Percentiles rank a stretch among this genome's conserved stretches.
Evolutionary conservation across 2,888 invertebrate species (phyloP).

Genomic region (Plagiodera versicolora): DNA sequence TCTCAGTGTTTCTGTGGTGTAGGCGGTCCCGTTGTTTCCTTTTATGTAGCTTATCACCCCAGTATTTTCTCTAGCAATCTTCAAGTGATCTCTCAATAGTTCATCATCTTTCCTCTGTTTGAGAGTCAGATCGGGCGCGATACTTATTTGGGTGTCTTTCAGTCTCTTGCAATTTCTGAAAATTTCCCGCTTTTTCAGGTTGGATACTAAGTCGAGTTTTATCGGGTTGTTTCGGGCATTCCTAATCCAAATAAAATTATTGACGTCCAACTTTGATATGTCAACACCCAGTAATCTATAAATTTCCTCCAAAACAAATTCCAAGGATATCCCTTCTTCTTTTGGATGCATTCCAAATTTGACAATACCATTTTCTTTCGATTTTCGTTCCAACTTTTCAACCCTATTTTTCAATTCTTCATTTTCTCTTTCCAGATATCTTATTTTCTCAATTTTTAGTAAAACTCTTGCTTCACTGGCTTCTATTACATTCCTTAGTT

Average conservation of each 20-base stretch:
- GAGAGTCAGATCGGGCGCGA: neutral
- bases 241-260: constrained; percentile 2
- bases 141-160: neutral
- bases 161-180: too few relatives aligned
- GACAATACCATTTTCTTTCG: neutral
- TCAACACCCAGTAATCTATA: neutral
- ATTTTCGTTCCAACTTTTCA: neutral
- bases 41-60: constrained; percentile 2
- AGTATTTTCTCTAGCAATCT: constrained; percentile 4
- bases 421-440: neutral
- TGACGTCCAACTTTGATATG: neutral
- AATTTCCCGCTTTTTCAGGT: too few relatives aligned
- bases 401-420: neutral
- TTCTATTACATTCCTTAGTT: constrained; percentile 7
- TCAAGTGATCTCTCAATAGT: constrained; percentile 2
- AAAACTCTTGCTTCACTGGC: neutral
- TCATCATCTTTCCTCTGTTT: constrained; percentile 1
- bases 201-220: constrained; percentile 7
- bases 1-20: neutral
- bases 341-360: constrained; percentile 4
- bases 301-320: constrained; percentile 2
- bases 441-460: constrained; percentile 6
- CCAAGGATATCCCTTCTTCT: neutral
- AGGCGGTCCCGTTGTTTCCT: constrained; percentile 2
- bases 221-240: too few relatives aligned